Evolutionary conservation across 92 coral and sea anemone species (phyloP).

Genomic region (Zoanthus gigantus): DNA sequence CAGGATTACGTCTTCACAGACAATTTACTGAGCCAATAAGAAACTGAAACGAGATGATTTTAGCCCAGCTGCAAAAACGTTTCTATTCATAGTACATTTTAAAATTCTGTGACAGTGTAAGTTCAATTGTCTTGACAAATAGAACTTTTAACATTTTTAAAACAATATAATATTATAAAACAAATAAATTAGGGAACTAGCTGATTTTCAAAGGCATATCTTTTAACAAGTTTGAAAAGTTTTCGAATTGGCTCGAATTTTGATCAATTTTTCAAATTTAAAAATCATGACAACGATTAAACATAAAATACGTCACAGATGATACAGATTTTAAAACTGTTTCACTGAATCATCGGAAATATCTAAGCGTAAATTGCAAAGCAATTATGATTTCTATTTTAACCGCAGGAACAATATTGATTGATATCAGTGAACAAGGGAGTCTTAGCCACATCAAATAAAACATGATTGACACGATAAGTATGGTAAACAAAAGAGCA

Average conservation of each 20-base stretch:
- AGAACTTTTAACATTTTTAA: neutral
- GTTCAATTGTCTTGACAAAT: slow-evolving; percentile 1
- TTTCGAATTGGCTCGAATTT: neutral
- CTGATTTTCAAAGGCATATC: neutral
- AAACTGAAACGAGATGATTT: slow-evolving; percentile 9
- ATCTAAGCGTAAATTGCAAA: neutral
- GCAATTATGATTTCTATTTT: slow-evolving; percentile 22
- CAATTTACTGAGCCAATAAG: slow-evolving; percentile 11
- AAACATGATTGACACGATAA: neutral
- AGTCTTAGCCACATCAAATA: neutral
- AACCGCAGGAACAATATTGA: slow-evolving; percentile 30
- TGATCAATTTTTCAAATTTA: neutral
- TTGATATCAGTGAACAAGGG: neutral
- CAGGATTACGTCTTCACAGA: slow-evolving; percentile 36
- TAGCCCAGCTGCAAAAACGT: slow-evolving; percentile 18
- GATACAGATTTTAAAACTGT: slow-evolving; percentile 27
- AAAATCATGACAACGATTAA: neutral
- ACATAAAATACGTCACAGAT: neutral
- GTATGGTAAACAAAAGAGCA: neutral
- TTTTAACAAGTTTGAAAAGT: neutral
- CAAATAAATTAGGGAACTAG: neutral
- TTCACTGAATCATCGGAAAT: slow-evolving; percentile 32
- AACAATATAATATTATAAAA: neutral
- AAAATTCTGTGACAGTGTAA: slow-evolving; percentile 5
- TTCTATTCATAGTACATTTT: slow-evolving; percentile 29